Percentiles rank a stretch among this genome's conserved stretches.
These are phyloP conservation scores for Nylanderia fulva DNA, from an alignment of 1,140 invertebrate genomes.

Conservation along the genomic window DNA sequence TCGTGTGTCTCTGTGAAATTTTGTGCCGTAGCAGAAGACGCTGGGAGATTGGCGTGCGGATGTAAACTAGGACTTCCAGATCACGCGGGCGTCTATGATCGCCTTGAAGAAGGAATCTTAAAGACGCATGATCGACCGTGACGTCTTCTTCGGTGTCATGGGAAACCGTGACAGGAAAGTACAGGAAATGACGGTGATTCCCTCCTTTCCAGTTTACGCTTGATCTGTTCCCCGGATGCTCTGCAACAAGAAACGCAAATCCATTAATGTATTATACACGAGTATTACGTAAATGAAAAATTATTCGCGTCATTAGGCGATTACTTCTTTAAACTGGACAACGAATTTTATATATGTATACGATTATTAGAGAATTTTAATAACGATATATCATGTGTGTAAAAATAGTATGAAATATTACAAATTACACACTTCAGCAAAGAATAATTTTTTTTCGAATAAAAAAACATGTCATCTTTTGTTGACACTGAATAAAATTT, in stretches of 20 bases:
- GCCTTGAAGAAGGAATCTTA: constrained; percentile 72
- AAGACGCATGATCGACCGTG: constrained; percentile 75
- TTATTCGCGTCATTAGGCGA: constrained; percentile 12
- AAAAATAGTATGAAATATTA: background rate
- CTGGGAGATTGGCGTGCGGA: constrained; percentile 30
- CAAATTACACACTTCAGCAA: background rate
- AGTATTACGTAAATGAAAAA: constrained; percentile 49
- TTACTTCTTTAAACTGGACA: background rate
- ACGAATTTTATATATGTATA: background rate
- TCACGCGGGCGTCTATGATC: constrained; percentile 29
- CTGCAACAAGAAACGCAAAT: constrained; percentile 75
- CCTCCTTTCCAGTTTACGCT: constrained; percentile 48
- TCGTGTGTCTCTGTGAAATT: constrained; percentile 18
- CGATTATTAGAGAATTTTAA: constrained; percentile 15
- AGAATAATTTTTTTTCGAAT: too few species aligned
- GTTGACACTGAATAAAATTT: too few species aligned
- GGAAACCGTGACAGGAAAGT: constrained; percentile 78
- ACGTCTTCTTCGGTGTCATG: constrained; percentile 50
- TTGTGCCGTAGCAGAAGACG: constrained; percentile 33
- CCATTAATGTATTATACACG: background rate
- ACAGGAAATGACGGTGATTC: constrained; percentile 59
- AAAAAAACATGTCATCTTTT: too few species aligned
- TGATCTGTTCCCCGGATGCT: constrained; percentile 75
- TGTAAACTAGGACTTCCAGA: constrained; percentile 64
- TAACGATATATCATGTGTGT: background rate